These are phyloP conservation scores for Vireo altiloquus DNA, from an alignment of 2,113 vertebrate genomes.

Conservation along the genomic window DNA sequence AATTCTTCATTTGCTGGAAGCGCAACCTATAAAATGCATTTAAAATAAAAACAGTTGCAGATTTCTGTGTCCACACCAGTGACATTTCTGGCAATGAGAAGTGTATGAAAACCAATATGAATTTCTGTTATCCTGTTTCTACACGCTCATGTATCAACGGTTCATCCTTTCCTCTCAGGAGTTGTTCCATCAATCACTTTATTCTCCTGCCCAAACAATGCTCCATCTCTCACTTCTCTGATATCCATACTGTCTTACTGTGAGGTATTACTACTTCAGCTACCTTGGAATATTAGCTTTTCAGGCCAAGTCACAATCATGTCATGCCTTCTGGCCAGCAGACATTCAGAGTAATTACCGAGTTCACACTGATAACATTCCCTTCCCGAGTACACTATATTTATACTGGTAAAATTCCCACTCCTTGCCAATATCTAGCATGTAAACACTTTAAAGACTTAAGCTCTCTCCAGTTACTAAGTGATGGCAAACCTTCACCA, in stretches of 20 bases:
- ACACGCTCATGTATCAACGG: background rate
- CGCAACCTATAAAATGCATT: conserved; percentile 80
- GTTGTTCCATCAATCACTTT: background rate
- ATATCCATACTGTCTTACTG: background rate
- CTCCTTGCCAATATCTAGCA: background rate
- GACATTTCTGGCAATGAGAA: background rate
- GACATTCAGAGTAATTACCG: background rate
- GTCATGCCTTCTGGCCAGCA: background rate
- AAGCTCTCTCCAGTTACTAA: background rate
- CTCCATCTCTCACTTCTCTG: background rate
- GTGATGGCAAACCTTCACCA: background rate
- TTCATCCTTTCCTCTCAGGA: background rate
- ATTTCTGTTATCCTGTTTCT: background rate
- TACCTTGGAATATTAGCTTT: background rate
- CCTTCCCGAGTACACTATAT: background rate
- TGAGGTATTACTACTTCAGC: background rate
- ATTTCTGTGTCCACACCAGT: background rate
- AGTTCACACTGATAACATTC: accelerated
- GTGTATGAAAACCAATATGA: background rate
- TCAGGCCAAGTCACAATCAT: background rate
- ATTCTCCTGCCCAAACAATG: background rate
- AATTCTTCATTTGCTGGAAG: conserved; percentile 87
- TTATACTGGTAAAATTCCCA: accelerated
- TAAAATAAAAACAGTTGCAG: background rate
- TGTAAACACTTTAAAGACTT: background rate